These are phyloP conservation scores for Brachystomella parvula DNA, from an alignment of 1,140 invertebrate species.

Conservation along the genomic window DNA sequence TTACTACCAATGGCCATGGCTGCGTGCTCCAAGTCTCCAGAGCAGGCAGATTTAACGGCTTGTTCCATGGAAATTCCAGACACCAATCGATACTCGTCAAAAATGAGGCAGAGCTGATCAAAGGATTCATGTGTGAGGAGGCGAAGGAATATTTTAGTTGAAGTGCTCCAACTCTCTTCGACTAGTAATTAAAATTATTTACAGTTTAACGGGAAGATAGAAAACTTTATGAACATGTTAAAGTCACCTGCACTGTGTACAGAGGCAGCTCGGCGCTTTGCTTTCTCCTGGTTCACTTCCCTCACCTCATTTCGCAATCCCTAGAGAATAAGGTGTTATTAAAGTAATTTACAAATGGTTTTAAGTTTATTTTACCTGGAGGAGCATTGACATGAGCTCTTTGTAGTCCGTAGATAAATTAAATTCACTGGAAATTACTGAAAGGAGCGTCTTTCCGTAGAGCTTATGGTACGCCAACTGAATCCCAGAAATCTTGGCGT, in stretches of 20 bases:
- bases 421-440: conserved; percentile 68
- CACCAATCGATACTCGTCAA: conserved; percentile 61
- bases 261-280: conserved; percentile 13
- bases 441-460: conserved; percentile 62
- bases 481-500: conserved; percentile 57
- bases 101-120: conserved; percentile 57
- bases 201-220: background rate
- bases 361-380: conserved; percentile 44
- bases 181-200: conserved; percentile 37
- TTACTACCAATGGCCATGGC: conserved; percentile 53
- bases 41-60: conserved; percentile 55
- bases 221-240: background rate
- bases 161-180: conserved; percentile 61
- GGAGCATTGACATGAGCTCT: conserved; percentile 57
- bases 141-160: conserved; percentile 61
- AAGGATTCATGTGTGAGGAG: conserved; percentile 60
- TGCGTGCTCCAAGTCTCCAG: conserved; percentile 54
- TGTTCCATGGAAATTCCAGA: conserved; percentile 58
- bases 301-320: conserved; percentile 14
- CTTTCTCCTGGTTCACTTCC: conserved; percentile 9
- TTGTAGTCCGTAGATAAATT: conserved; percentile 64
- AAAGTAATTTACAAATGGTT: background rate
- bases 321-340: conserved; percentile 1
- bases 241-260: conserved; percentile 20
- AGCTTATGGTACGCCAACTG: conserved; percentile 57